A percentile compares a stretch with the other conserved stretches of the same genome.
These are phyloP conservation scores for Dendrocincla fuliginosa DNA, from an alignment of 2,797 vertebrate species.

Conservation along the genomic window DNA sequence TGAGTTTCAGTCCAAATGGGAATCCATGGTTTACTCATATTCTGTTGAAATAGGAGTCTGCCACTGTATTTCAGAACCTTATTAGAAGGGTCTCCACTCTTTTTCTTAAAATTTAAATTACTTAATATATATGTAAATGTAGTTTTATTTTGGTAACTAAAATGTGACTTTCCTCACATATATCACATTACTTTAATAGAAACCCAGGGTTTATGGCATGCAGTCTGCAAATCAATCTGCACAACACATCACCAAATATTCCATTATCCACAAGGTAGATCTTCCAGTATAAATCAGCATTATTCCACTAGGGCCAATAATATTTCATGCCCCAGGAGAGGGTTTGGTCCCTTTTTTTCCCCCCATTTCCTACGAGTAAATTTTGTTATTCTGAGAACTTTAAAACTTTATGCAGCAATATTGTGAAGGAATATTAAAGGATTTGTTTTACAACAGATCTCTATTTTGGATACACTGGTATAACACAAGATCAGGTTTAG, in stretches of 20 bases:
- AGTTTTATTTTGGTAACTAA: slow-evolving; percentile 50
- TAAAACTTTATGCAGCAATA: not conserved
- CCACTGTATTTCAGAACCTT: slow-evolving; percentile 52
- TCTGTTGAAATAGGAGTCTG: slow-evolving; percentile 24
- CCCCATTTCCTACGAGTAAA: not conserved
- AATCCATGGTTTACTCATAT: slow-evolving; percentile 15
- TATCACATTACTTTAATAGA: slow-evolving; percentile 14
- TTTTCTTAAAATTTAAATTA: slow-evolving; percentile 50
- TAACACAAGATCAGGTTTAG: not conserved
- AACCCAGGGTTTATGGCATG: slow-evolving; percentile 15
- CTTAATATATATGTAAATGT: slow-evolving; percentile 66
- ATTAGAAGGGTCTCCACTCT: slow-evolving; percentile 49
- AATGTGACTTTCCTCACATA: slow-evolving; percentile 40
- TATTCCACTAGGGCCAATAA: not conserved
- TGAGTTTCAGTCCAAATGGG: slow-evolving; percentile 21
- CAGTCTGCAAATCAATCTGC: slow-evolving; percentile 43
- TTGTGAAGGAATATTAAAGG: not conserved
- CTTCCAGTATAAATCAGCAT: not conserved
- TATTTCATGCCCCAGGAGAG: not conserved
- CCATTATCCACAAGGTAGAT: not conserved
- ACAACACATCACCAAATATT: not conserved
- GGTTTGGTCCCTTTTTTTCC: not conserved
- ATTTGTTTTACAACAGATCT: not conserved
- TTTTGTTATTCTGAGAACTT: not conserved
- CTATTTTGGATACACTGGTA: not conserved